phyloP scores from a whole-genome alignment of 2,797 vertebrate genomes.

The Crypturellus tataupa region DNA sequence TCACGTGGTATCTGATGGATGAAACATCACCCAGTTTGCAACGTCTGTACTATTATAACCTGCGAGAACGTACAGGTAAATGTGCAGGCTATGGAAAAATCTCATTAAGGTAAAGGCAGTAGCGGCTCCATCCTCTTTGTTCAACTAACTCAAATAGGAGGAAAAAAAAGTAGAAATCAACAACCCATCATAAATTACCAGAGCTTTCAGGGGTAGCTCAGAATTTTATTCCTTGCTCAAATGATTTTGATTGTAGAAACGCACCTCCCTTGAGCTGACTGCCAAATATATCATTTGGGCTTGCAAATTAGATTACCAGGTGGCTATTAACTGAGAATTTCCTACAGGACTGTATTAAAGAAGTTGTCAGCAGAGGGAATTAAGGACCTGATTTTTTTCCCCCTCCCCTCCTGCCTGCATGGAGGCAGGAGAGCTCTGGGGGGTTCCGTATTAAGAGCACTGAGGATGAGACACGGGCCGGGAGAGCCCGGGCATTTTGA shows the following conservation, averaged over 20 bases:
- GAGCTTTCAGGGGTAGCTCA: constrained; percentile 6
- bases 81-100: background rate
- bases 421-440: background rate
- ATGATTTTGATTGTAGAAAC: constrained; percentile 51
- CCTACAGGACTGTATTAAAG: constrained; percentile 55
- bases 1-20: fast-evolving
- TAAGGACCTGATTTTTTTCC: background rate
- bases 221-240: constrained; percentile 49
- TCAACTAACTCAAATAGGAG: constrained; percentile 8
- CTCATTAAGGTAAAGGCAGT: background rate
- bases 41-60: background rate
- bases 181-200: constrained; percentile 43
- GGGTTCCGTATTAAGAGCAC: background rate
- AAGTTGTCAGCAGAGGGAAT: constrained; percentile 46
- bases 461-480: background rate
- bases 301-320: constrained; percentile 49
- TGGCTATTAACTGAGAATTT: constrained; percentile 44
- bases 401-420: background rate
- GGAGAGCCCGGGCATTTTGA: background rate
- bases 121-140: background rate
- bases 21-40: background rate
- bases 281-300: constrained; percentile 50
- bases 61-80: background rate
- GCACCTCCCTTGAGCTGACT: constrained; percentile 43
- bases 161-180: constrained; percentile 59